Base-by-base conservation (phyloP, 2,113 vertebrate genomes). In the Sebastes fasciatus region DNA sequence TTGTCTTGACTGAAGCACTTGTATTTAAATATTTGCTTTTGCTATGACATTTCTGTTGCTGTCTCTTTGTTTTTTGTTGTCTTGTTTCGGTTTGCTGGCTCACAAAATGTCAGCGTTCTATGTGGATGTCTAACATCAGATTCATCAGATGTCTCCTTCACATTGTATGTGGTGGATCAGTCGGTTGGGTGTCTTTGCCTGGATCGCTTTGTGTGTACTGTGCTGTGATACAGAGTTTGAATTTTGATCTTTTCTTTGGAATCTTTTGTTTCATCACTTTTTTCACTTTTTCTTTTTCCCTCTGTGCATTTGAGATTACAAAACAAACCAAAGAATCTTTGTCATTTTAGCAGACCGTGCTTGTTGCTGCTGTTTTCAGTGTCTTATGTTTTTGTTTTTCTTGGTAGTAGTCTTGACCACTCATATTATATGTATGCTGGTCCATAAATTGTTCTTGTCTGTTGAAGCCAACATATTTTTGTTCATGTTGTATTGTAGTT, bases 401-500 rank as follows among this genome's bases (percentile, higher is more conserved):
- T 62, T 1, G 5, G 6, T 43, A 0, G 6, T 12, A 63, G 23
- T 77, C 11, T 60, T 77, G 21, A 23, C n/a, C 16, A 23, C 3
- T 5, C n/a, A 73, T 7, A 42, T 14, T 34, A 9, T 48, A 8
- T 81, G 42, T 16, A 1, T 71, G 21, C 61, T 5, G 57, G 52
- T 65, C 67, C 17, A 17, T 69, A 54, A 64, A 71, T 42, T 21
- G 7, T 21, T 74, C 11, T 10, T 42, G 4, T 66, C 26, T 68
- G 10, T 68, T 45, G 26, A 42, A 21, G 17, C 54, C 1, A 51
- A 5, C 13, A 64, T 10, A n/a, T 79, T 8, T 13, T 34, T 17
- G 16, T 77, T 60, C 1, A 2, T 48, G 55, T 68, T 73, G 51
- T 77, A 8, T 42, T 83, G 6, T 64, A 11, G 66, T 62, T 64